These are phyloP conservation scores for Cherax destructor DNA, from an alignment of 1,140 invertebrate genomes.

Conservation along the genomic window DNA sequence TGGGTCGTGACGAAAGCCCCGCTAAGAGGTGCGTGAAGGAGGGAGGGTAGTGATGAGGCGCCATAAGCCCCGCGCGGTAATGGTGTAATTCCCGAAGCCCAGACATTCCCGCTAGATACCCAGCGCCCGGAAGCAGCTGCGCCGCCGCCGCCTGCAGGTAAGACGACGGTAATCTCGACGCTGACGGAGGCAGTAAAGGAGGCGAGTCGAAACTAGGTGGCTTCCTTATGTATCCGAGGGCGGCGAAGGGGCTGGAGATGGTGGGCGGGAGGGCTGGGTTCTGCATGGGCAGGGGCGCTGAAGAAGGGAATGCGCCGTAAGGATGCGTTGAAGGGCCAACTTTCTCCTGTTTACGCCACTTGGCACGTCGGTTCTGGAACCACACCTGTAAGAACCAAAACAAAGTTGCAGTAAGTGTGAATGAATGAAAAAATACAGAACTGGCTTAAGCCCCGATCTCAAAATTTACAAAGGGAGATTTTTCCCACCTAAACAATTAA, in stretches of 20 bases:
- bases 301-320: conserved; percentile 54
- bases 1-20: conserved; percentile 60
- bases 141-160: conserved; percentile 67
- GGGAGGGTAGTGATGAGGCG: conserved; percentile 60
- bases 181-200: conserved; percentile 56
- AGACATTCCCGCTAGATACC: conserved; percentile 67
- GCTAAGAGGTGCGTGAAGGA: conserved; percentile 65
- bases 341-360: conserved; percentile 61
- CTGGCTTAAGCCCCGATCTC: no score
- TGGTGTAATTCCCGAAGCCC: conserved; percentile 59
- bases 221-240: conserved; percentile 60
- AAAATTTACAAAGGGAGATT: no score
- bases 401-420: neutral
- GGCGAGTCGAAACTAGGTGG: conserved; percentile 49
- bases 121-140: conserved; percentile 64
- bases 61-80: conserved; percentile 60
- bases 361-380: conserved; percentile 59
- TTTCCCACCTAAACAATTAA: no score
- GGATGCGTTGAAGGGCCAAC: conserved; percentile 52
- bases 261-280: conserved; percentile 56
- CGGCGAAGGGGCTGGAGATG: conserved; percentile 61
- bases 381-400: conserved; percentile 35
- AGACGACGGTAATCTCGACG: conserved; percentile 57
- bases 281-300: conserved; percentile 41
- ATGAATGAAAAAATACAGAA: neutral